These are phyloP conservation scores for Microctenopoma stevenorrisi DNA, from an alignment of 2,797 vertebrate species.

Conservation along the genomic window DNA sequence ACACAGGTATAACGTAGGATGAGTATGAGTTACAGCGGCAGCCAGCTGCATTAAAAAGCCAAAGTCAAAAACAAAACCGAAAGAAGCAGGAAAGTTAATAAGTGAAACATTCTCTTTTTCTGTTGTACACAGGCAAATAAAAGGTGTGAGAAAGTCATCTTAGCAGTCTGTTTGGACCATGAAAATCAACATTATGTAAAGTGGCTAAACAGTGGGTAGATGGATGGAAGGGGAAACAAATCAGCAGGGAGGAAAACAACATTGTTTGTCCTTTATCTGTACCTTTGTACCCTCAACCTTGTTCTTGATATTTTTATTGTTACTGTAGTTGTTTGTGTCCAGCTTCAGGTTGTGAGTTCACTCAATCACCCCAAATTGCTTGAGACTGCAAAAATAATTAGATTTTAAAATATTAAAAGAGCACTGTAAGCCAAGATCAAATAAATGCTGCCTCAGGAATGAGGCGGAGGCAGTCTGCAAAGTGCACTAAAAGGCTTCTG, in stretches of 20 bases:
- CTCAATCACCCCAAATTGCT: slow-evolving; percentile 39
- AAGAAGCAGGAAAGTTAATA: slow-evolving; percentile 21
- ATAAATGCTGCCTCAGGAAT: slow-evolving; percentile 16
- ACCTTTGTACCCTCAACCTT: slow-evolving; percentile 50
- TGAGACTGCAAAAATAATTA: slow-evolving; percentile 27
- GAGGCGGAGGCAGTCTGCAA: slow-evolving; percentile 1
- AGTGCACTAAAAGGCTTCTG: slow-evolving; percentile 4
- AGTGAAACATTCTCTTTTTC: slow-evolving; percentile 23
- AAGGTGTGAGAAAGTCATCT: slow-evolving; percentile 69
- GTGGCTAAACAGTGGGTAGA: slow-evolving; percentile 56
- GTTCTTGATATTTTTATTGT: slow-evolving; percentile 48
- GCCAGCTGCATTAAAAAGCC: slow-evolving; percentile 27
- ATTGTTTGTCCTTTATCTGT: slow-evolving; percentile 69
- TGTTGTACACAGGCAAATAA: slow-evolving; percentile 57
- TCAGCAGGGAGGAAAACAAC: slow-evolving; percentile 63
- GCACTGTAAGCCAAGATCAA: slow-evolving; percentile 26
- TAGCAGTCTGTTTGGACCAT: slow-evolving; percentile 63
- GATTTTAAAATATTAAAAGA: slow-evolving; percentile 45
- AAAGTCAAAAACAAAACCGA: not conserved
- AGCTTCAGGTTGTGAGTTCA: slow-evolving; percentile 26
- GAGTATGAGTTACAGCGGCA: slow-evolving; percentile 24
- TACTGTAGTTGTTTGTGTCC: slow-evolving; percentile 42
- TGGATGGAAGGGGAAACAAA: slow-evolving; percentile 71
- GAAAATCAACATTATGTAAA: slow-evolving; percentile 80
- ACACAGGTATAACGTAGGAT: slow-evolving; percentile 27